Evolutionary conservation across 2,888 invertebrate genomes (phyloP).

Genomic region (Epirrita christyi): DNA sequence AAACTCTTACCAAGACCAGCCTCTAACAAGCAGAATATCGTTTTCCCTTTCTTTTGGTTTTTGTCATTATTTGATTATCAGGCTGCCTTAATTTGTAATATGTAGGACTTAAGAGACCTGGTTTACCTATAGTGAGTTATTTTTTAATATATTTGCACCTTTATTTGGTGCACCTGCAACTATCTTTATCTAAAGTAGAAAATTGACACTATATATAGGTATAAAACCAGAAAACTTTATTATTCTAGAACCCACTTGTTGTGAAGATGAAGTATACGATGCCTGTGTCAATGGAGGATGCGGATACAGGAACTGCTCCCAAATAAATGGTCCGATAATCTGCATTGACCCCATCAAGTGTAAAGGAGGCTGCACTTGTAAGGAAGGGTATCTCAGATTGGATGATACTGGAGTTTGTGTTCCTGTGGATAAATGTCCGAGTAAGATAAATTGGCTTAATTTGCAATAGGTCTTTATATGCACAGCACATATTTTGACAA

Average conservation of each 20-base stretch:
- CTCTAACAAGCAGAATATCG: slow-evolving; percentile 12
- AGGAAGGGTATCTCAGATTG: slow-evolving; percentile 33
- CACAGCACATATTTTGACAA: too few species aligned
- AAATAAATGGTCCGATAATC: slow-evolving; percentile 28
- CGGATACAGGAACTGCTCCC: slow-evolving; percentile 37
- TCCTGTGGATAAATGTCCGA: slow-evolving; percentile 31
- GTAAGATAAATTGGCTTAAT: slow-evolving; percentile 9
- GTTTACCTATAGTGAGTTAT: too few species aligned
- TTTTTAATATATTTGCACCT: too few species aligned
- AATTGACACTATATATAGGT: too few species aligned
- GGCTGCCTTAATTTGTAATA: neutral
- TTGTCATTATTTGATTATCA: neutral
- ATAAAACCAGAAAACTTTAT: neutral
- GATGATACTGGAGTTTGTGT: slow-evolving; percentile 30
- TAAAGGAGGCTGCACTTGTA: slow-evolving; percentile 37
- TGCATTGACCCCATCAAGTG: slow-evolving; percentile 36
- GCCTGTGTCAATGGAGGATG: slow-evolving; percentile 43
- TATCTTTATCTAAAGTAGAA: too few species aligned
- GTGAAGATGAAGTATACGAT: slow-evolving; percentile 36
- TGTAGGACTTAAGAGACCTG: neutral
- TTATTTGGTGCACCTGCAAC: too few species aligned
- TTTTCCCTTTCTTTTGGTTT: neutral
- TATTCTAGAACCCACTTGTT: slow-evolving; percentile 32
- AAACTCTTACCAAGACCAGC: neutral
- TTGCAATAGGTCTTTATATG: too few species aligned